A percentile compares a stretch with the other conserved stretches of the same genome.
Conservation (phyloP, 2,797 vertebrate species). For the Sebastes elongatus region DNA sequence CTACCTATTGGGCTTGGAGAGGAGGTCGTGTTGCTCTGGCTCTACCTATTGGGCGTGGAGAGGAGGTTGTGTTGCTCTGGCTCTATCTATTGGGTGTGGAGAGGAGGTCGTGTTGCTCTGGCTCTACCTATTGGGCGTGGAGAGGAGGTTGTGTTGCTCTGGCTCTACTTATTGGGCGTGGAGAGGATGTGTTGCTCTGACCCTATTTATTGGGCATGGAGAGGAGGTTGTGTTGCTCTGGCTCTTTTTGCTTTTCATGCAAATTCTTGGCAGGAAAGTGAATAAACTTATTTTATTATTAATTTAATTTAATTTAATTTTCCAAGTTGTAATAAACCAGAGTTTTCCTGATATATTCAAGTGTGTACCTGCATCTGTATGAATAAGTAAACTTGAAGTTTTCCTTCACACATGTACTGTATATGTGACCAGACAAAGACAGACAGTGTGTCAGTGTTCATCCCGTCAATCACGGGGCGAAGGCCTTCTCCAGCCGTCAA, state of each 20-base stretch:
- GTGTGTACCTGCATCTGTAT: not conserved
- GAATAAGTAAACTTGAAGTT: not conserved
- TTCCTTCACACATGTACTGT: not conserved
- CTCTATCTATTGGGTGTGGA: rapidly evolving
- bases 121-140: rapidly evolving
- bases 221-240: too few species aligned
- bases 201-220: too few species aligned
- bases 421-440: not conserved
- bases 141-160: too few species aligned
- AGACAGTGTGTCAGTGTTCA: conserved; percentile 1
- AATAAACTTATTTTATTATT: not conserved
- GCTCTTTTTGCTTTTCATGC: not conserved
- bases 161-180: rapidly evolving
- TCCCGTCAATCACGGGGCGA: not conserved
- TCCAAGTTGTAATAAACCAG: not conserved
- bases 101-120: too few species aligned
- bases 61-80: too few species aligned
- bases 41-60: too few species aligned
- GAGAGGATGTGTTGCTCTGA: too few species aligned
- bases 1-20: too few species aligned
- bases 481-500: not conserved
- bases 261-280: not conserved
- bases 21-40: too few species aligned
- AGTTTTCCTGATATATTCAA: not conserved
- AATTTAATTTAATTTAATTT: not conserved